Base-by-base conservation (phyloP, 1,140 invertebrate genomes). In the Phymastichus coffea region DNA sequence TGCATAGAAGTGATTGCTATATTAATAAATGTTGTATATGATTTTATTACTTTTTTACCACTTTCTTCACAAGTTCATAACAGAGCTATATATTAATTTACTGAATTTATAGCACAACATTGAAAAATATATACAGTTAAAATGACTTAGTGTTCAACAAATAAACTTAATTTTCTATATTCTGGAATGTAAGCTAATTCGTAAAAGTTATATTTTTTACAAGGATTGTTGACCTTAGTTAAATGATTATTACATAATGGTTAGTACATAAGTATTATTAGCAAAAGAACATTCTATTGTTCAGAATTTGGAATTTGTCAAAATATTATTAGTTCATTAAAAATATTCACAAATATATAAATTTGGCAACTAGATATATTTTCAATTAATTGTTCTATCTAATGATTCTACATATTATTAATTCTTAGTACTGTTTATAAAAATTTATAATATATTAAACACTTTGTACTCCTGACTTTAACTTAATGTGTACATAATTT, bases 351-450 rank as follows among this genome's bases (percentile, higher is more conserved):
- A 44, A 56, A 22, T 25, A 23, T 43, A 37, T 19, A 43, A n/a
- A n/a, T n/a, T 61, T 61, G 58, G 58, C 58, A 54, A 54, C 44
- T 61, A 56, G 53, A 55, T 9, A 35, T 56, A 2, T 15, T 46
- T 25, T 23, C 30, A 14, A 33, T 20, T 30, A 35, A 56, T 25
- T 46, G 4, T 40, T 14, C 15, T n/a, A 48, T 33, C 19, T 25
- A 54, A 33, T 20, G 26, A 35, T 35, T 46, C 14, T 33, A 30
- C 44, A 26, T 25, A 23, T 46, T 6, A 35, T 37, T 56, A 56
- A 43, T 30, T 20, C 41, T 46, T 49, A 41, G 3, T 33, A 22
- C 23, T 41, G 14, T 14, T 41, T 57, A 26, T 49, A 57, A 57
- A 57, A 57, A 57, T 49, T 20, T 49, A 41, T 48, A 28, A 47